Evolutionary conservation across 2,113 vertebrate genomes (phyloP).

Genomic region (Ailurus styani): DNA sequence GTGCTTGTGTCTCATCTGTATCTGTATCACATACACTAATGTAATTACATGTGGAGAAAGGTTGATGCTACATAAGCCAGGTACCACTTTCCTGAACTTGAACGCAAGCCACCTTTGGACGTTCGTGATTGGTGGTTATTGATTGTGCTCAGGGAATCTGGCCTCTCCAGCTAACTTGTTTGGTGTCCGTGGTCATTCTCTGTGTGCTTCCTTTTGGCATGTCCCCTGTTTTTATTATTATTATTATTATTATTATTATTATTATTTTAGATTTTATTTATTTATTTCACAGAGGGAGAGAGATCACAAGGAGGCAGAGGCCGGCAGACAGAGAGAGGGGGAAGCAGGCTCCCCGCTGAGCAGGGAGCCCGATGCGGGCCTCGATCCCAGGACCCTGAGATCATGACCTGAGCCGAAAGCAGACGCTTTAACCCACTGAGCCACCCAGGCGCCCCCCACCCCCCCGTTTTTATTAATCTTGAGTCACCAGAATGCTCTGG

Average conservation of each 20-base stretch:
- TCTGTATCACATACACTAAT: conserved; percentile 19
- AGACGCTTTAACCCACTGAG: too few relatives aligned
- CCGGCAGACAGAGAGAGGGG: too few relatives aligned
- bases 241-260: too few relatives aligned
- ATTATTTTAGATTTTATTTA: too few relatives aligned
- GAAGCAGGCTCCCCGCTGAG: too few relatives aligned
- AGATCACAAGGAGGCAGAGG: too few relatives aligned
- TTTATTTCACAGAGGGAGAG: too few relatives aligned
- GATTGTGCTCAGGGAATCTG: conserved; percentile 68
- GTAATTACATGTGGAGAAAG: conserved; percentile 17
- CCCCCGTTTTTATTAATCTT: conserved; percentile 75
- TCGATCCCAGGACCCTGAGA: too few relatives aligned
- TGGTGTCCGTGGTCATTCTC: conserved; percentile 69
- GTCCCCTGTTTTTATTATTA: conserved; percentile 75
- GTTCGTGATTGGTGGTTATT: conserved; percentile 15
- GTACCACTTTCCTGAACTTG: conserved; percentile 52
- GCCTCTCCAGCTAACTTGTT: not conserved
- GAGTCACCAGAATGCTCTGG: conserved; percentile 56
- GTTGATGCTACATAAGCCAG: conserved; percentile 61
- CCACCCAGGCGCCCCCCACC: too few relatives aligned
- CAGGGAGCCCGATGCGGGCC: too few relatives aligned
- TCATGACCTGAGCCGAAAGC: too few relatives aligned
- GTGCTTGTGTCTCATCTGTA: conserved; percentile 20
- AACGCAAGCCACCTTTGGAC: conserved; percentile 69
- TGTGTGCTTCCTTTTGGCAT: conserved; percentile 38